Conservation (phyloP, 2,888 invertebrate genomes). For the Myopa tessellatipennis region DNA sequence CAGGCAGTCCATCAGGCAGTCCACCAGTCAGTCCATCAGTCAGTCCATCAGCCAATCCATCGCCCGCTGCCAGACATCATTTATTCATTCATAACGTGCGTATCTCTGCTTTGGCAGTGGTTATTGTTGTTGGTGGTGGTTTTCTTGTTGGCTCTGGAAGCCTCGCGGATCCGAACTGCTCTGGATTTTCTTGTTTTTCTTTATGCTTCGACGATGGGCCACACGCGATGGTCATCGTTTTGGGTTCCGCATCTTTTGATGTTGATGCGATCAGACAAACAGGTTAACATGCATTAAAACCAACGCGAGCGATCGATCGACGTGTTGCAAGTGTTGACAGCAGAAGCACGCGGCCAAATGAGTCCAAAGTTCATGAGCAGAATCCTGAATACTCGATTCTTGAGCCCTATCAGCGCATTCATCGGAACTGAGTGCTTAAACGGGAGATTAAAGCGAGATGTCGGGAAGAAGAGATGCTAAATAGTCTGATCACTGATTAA, state of each 20-base stretch:
- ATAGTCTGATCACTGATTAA: no score
- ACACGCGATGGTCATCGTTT: not conserved
- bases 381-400: not conserved
- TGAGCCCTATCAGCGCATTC: no score
- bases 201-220: not conserved
- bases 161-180: no score
- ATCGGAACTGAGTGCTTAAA: no score
- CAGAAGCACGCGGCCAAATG: not conserved
- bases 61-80: not conserved
- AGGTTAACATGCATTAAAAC: conserved; percentile 2
- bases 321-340: not conserved
- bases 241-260: conserved; percentile 12
- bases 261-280: conserved; percentile 18
- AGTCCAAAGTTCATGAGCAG: not conserved
- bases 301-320: conserved; percentile 8
- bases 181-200: not conserved
- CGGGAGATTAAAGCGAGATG: no score
- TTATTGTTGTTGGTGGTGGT: not conserved
- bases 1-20: no score
- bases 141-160: no score
- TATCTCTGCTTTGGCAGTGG: conserved; percentile 42
- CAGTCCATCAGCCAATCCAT: conserved; percentile 12
- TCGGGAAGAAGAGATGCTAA: no score
- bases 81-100: conserved; percentile 32
- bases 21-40: no score